Percentiles rank a stretch among this genome's conserved stretches.
These are phyloP conservation scores for Apeira syringaria DNA, from an alignment of 2,888 invertebrate species.

Conservation along the genomic window DNA sequence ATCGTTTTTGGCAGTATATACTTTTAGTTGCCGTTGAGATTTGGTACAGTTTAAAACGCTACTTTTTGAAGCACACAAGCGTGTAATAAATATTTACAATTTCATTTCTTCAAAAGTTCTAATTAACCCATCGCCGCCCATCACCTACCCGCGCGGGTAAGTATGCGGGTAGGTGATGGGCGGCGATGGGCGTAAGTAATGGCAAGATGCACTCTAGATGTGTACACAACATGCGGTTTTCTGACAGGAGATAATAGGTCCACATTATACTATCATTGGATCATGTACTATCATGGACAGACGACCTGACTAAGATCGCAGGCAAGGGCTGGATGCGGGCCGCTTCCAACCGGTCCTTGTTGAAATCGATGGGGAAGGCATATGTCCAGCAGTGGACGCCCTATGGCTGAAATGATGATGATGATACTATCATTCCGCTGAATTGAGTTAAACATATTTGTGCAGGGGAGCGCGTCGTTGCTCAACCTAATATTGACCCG, in stretches of 20 bases:
- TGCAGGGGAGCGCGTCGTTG: slow-evolving; percentile 4
- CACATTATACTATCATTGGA: not conserved
- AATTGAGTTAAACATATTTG: slow-evolving; percentile 1
- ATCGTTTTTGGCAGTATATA: slow-evolving; percentile 29
- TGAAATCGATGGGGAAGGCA: too few species aligned
- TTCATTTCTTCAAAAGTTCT: too few species aligned
- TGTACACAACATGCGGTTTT: slow-evolving; percentile 14
- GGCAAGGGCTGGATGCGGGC: too few species aligned
- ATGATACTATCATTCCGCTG: slow-evolving; percentile 9
- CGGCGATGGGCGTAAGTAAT: slow-evolving; percentile 10
- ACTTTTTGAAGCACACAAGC: too few species aligned
- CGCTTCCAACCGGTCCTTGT: too few species aligned
- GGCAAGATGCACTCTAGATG: slow-evolving; percentile 18
- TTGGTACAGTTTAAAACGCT: slow-evolving; percentile 7
- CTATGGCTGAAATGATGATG: too few species aligned
- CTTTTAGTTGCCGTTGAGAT: slow-evolving; percentile 1
- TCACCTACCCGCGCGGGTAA: too few species aligned
- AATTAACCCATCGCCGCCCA: too few species aligned
- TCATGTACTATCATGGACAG: too few species aligned
- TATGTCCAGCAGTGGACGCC: too few species aligned
- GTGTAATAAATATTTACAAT: too few species aligned
- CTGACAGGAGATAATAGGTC: slow-evolving; percentile 10
- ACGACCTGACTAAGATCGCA: too few species aligned
- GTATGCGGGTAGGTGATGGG: slow-evolving; percentile 9
- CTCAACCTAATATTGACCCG: slow-evolving; percentile 37